Evolutionary conservation across 1,140 invertebrate species (phyloP).

Genomic region (Drosophila ananassae): DNA sequence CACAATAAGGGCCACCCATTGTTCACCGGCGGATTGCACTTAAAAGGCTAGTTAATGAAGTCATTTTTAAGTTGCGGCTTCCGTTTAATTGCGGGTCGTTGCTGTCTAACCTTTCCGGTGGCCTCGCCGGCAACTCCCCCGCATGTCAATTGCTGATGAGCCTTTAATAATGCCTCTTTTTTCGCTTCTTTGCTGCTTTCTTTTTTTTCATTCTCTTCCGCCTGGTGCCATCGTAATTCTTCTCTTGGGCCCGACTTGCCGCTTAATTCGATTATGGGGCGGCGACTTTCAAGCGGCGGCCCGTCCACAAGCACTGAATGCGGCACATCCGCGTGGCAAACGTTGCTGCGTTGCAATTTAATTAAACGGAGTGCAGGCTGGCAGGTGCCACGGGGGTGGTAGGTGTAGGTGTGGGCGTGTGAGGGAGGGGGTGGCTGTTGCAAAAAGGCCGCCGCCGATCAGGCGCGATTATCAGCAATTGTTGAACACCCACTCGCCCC

Average conservation of each 20-base stretch:
- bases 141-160: slow-evolving; percentile 80
- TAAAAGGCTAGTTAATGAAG: slow-evolving; percentile 74
- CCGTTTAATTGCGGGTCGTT: slow-evolving; percentile 73
- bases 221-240: slow-evolving; percentile 73
- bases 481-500: slow-evolving; percentile 44
- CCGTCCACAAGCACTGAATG: slow-evolving; percentile 19
- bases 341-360: slow-evolving; percentile 77
- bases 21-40: slow-evolving; percentile 4
- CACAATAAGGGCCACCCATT: slow-evolving; percentile 4
- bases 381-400: slow-evolving; percentile 23
- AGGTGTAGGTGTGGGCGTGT: neutral
- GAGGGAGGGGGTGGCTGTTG: slow-evolving; percentile 24
- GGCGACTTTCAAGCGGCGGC: slow-evolving; percentile 67
- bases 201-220: slow-evolving; percentile 15
- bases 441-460: slow-evolving; percentile 72
- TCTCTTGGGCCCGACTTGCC: slow-evolving; percentile 61
- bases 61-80: slow-evolving; percentile 73
- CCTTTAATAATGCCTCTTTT: slow-evolving; percentile 74
- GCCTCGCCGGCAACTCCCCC: slow-evolving; percentile 20
- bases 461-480: slow-evolving; percentile 74
- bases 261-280: slow-evolving; percentile 78
- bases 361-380: slow-evolving; percentile 73
- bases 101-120: slow-evolving; percentile 34
- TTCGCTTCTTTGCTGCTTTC: neutral
- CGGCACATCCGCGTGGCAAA: slow-evolving; percentile 64